Evolutionary conservation across 2,888 invertebrate genomes (phyloP).

Genomic region (Itoplectis maculator): DNA sequence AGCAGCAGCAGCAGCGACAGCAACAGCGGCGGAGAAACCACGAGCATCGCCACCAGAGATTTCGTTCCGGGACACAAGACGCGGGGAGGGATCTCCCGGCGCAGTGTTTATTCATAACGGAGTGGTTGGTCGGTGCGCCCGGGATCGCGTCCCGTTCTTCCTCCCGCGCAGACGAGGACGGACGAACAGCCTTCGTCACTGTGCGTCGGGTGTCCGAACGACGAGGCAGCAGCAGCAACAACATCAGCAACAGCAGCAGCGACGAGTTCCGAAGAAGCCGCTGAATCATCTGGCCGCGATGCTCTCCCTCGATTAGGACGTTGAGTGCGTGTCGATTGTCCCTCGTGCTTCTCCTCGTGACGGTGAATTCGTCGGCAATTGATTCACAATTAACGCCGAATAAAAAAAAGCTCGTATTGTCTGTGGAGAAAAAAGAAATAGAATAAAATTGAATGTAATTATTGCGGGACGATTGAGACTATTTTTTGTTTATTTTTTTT

Average conservation of each 20-base stretch:
- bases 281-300: slow-evolving; percentile 22
- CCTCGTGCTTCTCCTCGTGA: not conserved
- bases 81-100: slow-evolving; percentile 35
- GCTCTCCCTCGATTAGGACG: slow-evolving; percentile 15
- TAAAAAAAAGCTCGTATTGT: not conserved
- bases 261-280: slow-evolving; percentile 22
- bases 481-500: not conserved
- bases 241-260: not conserved
- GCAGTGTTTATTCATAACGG: slow-evolving; percentile 66
- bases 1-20: not conserved
- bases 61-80: slow-evolving; percentile 61
- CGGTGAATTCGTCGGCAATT: not conserved
- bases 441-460: not conserved
- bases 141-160: slow-evolving; percentile 33
- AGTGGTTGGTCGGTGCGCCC: slow-evolving; percentile 43
- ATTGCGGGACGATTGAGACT: not conserved
- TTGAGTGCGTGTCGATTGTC: not conserved
- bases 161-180: slow-evolving; percentile 25
- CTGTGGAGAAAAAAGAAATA: not conserved
- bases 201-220: slow-evolving; percentile 11
- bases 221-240: not conserved
- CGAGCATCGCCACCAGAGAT: slow-evolving; percentile 36
- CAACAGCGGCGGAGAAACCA: not conserved
- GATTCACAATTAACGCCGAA: not conserved
- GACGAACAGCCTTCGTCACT: slow-evolving; percentile 41